Evolutionary conservation across 2,113 vertebrate genomes (phyloP).

Genomic region (Serinus canaria): DNA sequence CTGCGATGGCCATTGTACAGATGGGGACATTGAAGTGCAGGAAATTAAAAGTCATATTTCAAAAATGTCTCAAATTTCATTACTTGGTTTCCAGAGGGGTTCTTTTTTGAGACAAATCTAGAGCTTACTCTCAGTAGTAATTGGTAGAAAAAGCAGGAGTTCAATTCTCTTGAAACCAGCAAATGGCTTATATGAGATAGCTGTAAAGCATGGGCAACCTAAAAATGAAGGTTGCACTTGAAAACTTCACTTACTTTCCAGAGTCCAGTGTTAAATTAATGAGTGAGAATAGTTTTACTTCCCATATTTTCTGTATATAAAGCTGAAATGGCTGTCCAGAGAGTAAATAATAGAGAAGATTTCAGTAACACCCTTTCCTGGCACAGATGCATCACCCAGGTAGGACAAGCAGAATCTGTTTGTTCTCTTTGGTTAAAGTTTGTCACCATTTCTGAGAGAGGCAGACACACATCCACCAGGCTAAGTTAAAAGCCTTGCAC

Average conservation of each 20-base stretch:
- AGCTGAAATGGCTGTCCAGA: background rate
- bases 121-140: background rate
- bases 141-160: background rate
- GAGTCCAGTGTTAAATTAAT: background rate
- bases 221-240: background rate
- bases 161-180: background rate
- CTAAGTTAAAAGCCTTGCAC: background rate
- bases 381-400: background rate
- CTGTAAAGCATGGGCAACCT: background rate
- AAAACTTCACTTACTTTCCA: background rate
- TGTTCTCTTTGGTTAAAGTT: background rate
- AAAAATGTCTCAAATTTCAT: background rate
- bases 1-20: background rate
- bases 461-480: background rate
- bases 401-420: background rate
- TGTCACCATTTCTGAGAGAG: background rate
- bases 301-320: background rate
- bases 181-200: background rate
- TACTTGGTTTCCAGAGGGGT: background rate
- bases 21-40: background rate
- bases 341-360: background rate
- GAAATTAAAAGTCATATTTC: slow-evolving; percentile 1
- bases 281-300: background rate
- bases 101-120: background rate
- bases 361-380: background rate